Base-by-base conservation (phyloP, 2,113 vertebrate species). In the Corythornis cristatus region DNA sequence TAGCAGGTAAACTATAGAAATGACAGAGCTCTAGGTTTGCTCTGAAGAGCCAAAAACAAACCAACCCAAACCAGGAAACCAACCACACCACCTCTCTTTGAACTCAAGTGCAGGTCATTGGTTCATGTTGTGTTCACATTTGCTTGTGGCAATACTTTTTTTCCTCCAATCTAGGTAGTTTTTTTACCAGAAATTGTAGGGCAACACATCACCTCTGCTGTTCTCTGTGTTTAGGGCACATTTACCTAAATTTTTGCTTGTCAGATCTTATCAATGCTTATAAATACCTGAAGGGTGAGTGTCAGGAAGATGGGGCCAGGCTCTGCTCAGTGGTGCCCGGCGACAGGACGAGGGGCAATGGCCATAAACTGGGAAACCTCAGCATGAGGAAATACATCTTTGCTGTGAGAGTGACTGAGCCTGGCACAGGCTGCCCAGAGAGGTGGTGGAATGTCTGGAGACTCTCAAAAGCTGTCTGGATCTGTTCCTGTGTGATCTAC, bases 161-260 rank as follows among this genome's bases (percentile, higher is more conserved):
- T 11, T 15, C 10, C 25, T 89, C 45, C 45, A 37, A 45, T 75
- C 61, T 61, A 43, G 89, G 76, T 95, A 93, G 80, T 77, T 74
- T 53, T 37, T 89, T 93, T 68, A 89, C 67, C 45, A 77, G 48
- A 64, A 74, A 74, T 92, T 94, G 26, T 51, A 83, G 60, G 26
- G 40, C 75, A 89, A 81, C n/a, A 51, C 20, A 23, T 45, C 82
- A 92, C 26, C 29, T 80, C 29, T 66, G 8, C 18, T 23, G 19
- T 50, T 50, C 84, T 43, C 66, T 81, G 12, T 7, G 5, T 66
- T 83, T 37, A 56, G 17, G 48, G 48, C 50, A 74, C 8, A 15
- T 57, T 81, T 83, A 71, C 35, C 40, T n/a, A 50, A 71, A 79
- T 54, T 89, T 15, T 74, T 77, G 18, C 28, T 64, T 57, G 53